These are phyloP conservation scores for Pteria penguin DNA, from an alignment of 2,888 invertebrate genomes.

Conservation along the genomic window DNA sequence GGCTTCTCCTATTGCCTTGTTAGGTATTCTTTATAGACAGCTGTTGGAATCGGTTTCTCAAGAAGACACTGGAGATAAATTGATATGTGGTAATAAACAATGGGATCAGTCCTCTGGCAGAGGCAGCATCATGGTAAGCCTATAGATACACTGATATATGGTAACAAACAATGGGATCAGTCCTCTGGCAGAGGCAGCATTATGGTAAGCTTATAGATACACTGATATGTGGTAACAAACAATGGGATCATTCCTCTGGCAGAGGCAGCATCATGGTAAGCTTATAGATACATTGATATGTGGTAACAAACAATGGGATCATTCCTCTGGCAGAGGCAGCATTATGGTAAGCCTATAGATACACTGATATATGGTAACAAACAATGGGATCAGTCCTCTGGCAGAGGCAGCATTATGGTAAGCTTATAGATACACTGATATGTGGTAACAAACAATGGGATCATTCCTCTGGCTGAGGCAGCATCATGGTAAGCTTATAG, in stretches of 20 bases:
- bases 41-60: constrained; percentile 64
- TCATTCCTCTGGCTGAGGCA: too few relatives aligned
- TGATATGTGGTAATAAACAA: constrained; percentile 63
- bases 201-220: too few relatives aligned
- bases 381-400: constrained; percentile 51
- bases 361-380: constrained; percentile 63
- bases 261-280: constrained; percentile 63
- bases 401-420: constrained; percentile 63
- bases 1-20: constrained; percentile 87
- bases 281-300: not conserved
- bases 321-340: not conserved
- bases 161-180: too few relatives aligned
- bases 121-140: constrained; percentile 62
- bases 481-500: too few relatives aligned
- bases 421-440: not conserved
- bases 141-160: not conserved
- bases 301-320: too few relatives aligned
- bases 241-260: constrained; percentile 52
- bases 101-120: constrained; percentile 50
- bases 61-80: constrained; percentile 17
- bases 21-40: constrained; percentile 85
- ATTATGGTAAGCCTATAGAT: not conserved
- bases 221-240: constrained; percentile 68
- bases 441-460: not conserved
- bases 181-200: too few relatives aligned